Evolutionary conservation across 1,140 invertebrate genomes (phyloP), one percentile per base, ranked within the genome.

Genomic region (Heliconius hermathena): DNA sequence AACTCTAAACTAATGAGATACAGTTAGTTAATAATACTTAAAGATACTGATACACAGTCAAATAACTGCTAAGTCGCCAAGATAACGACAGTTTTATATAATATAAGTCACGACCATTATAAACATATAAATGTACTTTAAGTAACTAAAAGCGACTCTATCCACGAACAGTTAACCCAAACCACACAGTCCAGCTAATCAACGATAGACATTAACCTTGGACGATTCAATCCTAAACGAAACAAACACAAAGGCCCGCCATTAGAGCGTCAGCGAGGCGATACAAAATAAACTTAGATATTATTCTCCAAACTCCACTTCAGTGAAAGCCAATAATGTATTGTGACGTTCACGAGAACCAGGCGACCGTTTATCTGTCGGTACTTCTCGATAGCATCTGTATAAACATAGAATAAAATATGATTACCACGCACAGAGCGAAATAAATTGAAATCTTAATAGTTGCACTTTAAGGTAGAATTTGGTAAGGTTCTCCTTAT

Each of bases 361-460:
- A 88, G 87, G 71, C 22, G 74, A 36, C 81, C 49, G 83, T 90
- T 86, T 85, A 86, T 83, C 88, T 81, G 80, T 91, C 88, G 74
- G 78, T 81, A 77, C 76, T 78, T 72, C 78, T 76, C 80, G 78
- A 82, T 83, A 83, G 84, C 89, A 88, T 86, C 88, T 90, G 89
- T 84, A 82, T 85, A 90, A 90, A 91, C 86, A 91, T 84, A 83
- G 80, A 26, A 71, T 83, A 82, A 90, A 85, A 87, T 90, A 90
- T 90, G 82, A 90, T 83, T 83, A 81, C 81, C 20, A 8, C 26
- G 22, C 5, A 13, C 41, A 0, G 16, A 26, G 11, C 18, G n/a
- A 18, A 66, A 29, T 29, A 13, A 16, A 13, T 66, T 66, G 11
- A 66, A 66, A 29, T 66, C 60, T 78, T 77, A 60, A 76, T 70